Evolutionary conservation across 2,888 invertebrate species (phyloP), one percentile per base, ranked within the genome.

Genomic region (Sabatieria punctata): DNA sequence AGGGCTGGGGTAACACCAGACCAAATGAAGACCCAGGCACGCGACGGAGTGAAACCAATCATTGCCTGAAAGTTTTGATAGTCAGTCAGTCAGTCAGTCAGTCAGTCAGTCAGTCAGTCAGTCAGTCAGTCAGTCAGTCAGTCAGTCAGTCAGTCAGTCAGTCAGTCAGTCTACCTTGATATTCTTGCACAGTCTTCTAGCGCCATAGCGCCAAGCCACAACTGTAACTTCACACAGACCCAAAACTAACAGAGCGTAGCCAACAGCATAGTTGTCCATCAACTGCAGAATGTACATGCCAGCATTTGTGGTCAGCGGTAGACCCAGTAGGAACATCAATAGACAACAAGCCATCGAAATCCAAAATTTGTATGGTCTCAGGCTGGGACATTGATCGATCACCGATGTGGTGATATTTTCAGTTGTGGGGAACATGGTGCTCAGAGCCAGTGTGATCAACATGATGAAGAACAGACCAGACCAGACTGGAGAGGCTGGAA

Each of bases 1-100:
- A 75, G 73, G 19, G 74, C 37, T 4, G 83, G 83, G 6, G 78
- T 75, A 1, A 79, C 64, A 41, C 76, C 68, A 13, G 73, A 72
- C 82, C 82, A 83, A 40, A 75, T 74, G 18, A 72, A 57, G 66
- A 73, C 75, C 83, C 82, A 83, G 58, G 78, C 79, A 52, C 68
- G 68, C 27, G 68, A 63, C 2, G 75, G 68, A 8, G 23, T 22
- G 4, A 4, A 4, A 6, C 26, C 41, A 4, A 42, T 11, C 46
- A 46, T 46, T 19, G 15, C n/a, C n/a, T n/a, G n/a, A n/a, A n/a
- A n/a, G n/a, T n/a, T n/a, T n/a, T n/a, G n/a, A n/a, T n/a, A n/a
- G n/a, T n/a, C n/a, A n/a, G n/a, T n/a, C n/a, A n/a, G n/a, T n/a
- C n/a, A n/a, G n/a, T n/a, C n/a, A n/a, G n/a, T n/a, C n/a, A n/a